These are phyloP conservation scores for Cichlasoma orientale DNA, from an alignment of 2,797 vertebrate genomes.

Conservation along the genomic window DNA sequence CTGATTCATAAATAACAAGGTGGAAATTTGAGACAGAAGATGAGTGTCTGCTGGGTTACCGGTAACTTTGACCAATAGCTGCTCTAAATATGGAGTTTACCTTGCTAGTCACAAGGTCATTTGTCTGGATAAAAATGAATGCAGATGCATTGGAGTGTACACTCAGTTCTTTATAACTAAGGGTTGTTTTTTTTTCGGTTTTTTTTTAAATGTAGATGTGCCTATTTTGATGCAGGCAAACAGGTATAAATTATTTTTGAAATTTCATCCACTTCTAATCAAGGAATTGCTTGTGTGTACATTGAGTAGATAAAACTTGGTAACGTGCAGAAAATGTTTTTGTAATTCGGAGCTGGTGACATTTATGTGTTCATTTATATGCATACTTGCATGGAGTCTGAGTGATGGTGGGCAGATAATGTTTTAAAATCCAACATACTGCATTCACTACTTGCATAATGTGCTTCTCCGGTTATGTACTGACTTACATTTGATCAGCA, in stretches of 20 bases:
- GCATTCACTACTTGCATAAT: not conserved
- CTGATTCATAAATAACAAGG: not conserved
- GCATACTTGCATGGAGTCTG: not conserved
- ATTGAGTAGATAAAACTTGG: no score
- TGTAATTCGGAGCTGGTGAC: no score
- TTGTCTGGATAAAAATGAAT: not conserved
- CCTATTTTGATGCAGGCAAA: not conserved
- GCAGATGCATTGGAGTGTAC: not conserved
- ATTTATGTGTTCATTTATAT: no score
- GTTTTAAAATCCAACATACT: not conserved
- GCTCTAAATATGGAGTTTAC: not conserved
- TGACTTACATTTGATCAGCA: not conserved
- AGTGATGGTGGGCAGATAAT: not conserved
- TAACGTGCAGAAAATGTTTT: no score
- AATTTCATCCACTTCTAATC: no score
- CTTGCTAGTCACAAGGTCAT: not conserved
- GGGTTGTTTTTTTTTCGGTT: not conserved
- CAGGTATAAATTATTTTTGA: not conserved
- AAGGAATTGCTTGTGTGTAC: no score
- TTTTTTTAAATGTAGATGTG: not conserved
- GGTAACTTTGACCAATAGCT: not conserved
- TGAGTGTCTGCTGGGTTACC: not conserved
- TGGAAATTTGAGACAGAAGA: not conserved
- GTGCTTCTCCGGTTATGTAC: not conserved
- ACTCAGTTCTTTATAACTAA: not conserved